phyloP scores from a whole-genome alignment of 2,888 invertebrate species.

The Andrena trimmerana region DNA sequence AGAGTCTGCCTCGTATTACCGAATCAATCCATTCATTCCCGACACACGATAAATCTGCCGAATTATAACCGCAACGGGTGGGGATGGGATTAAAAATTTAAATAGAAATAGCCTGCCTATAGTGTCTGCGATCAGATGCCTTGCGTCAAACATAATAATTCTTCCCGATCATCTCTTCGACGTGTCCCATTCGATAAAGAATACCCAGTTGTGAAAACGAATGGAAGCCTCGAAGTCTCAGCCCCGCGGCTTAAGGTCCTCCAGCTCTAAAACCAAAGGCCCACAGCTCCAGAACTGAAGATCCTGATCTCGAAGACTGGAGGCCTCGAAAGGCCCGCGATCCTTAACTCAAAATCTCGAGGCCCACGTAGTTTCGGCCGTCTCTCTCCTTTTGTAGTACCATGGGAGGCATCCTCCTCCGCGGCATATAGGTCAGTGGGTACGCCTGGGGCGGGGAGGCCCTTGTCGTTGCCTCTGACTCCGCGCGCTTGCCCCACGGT shows the following conservation, averaged over 20 bases:
- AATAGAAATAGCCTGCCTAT: slow-evolving; percentile 10
- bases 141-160: background rate
- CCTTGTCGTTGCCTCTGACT: slow-evolving; percentile 31
- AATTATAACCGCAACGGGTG: background rate
- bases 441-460: slow-evolving; percentile 58
- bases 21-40: background rate
- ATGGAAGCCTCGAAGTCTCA: too few species aligned
- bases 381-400: background rate
- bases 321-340: too few species aligned
- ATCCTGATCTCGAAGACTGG: too few species aligned
- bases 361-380: too few species aligned
- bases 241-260: too few species aligned
- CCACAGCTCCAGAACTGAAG: too few species aligned
- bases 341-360: too few species aligned
- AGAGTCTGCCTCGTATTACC: background rate
- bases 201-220: too few species aligned
- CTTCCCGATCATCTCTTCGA: background rate
- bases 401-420: slow-evolving; percentile 39
- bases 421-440: slow-evolving; percentile 77
- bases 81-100: slow-evolving; percentile 4
- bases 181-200: too few species aligned
- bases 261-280: too few species aligned
- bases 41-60: slow-evolving; percentile 1
- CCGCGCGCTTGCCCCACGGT: slow-evolving; percentile 40
- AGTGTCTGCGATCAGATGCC: background rate